phyloP scores from a whole-genome alignment of 2,797 vertebrate species.

The Xenops minutus region DNA sequence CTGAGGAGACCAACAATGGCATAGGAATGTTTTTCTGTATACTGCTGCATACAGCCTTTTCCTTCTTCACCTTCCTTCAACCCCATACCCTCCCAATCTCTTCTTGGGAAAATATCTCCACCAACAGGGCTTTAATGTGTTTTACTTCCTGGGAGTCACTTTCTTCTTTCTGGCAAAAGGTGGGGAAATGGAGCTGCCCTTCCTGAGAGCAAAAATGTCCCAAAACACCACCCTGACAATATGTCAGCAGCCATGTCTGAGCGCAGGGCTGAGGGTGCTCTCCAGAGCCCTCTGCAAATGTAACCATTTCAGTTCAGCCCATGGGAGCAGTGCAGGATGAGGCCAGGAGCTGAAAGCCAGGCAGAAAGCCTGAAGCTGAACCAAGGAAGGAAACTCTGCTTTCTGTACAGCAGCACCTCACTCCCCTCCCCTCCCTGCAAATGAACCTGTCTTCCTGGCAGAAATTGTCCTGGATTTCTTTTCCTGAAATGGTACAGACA shows the following conservation, averaged over 20 bases:
- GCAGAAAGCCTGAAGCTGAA: not conserved
- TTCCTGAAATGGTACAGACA: not conserved
- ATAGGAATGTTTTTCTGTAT: not conserved
- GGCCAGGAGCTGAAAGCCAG: accelerated
- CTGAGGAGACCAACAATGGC: not conserved
- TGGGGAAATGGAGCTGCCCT: not conserved
- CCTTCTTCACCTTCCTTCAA: not conserved
- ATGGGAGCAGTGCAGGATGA: not conserved
- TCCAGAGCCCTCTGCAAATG: too few species aligned
- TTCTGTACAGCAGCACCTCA: not conserved
- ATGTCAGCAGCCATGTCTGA: not conserved
- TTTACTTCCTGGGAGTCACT: not conserved
- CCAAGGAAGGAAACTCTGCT: not conserved
- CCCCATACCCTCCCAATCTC: not conserved
- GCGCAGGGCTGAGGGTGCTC: not conserved
- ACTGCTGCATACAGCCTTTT: not conserved
- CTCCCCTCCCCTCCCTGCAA: not conserved
- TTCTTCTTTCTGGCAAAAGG: not conserved
- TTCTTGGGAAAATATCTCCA: not conserved
- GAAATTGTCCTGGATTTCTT: not conserved
- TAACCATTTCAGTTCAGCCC: not conserved
- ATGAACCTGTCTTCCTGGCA: not conserved
- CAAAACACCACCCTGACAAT: not conserved
- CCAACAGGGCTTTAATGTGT: not conserved
- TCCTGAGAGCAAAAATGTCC: not conserved